Evolutionary conservation across 2,888 invertebrate genomes (phyloP), one percentile per base, ranked within the genome.

Genomic region (Unio delphinus): DNA sequence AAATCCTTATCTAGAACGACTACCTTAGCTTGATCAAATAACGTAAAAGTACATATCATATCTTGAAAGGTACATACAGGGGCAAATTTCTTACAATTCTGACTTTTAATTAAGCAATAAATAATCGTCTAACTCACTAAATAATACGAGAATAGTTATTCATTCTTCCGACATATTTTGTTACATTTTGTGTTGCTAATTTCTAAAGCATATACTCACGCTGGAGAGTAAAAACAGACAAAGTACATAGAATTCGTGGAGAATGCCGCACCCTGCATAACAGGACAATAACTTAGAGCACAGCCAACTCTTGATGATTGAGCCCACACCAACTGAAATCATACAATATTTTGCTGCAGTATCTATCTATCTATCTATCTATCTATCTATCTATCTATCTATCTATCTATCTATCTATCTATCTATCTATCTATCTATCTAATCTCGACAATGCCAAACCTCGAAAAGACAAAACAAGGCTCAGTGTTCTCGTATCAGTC

Each of bases 151-250:
- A 54, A 55, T 3, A 0, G 7, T 23, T 26, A 62, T 1, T 34
- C 11, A 8, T 45, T 8, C 45, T 45, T 45, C 1, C 3, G 11
- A 4, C 8, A 45, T 45, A 45, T 45, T 45, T 45, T 45, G 11
- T 45, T 45, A 3, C 8, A 30, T 4, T 5, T 30, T 1, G 58
- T 59, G 18, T 26, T 23, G 11, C 17, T 59, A 59, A 23, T 23
- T 18, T 23, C 3, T n/a, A 59, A 26, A 17, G 59, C 15, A 3
- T 23, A 61, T 61, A 77, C 80, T 77, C 70, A 85, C 86, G 81
- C 78, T 34, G 84, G 86, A 59, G 81, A 75, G 64, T 86, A 86
- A 68, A 81, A 84, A 65, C 86, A 86, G 26, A 80, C 84, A 59
- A 86, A 78, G 60, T 81, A 81, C 78, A 83, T 77, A 3, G 83